Evolutionary conservation across 2,888 invertebrate genomes (phyloP).

Genomic region (Myopa tessellatipennis): DNA sequence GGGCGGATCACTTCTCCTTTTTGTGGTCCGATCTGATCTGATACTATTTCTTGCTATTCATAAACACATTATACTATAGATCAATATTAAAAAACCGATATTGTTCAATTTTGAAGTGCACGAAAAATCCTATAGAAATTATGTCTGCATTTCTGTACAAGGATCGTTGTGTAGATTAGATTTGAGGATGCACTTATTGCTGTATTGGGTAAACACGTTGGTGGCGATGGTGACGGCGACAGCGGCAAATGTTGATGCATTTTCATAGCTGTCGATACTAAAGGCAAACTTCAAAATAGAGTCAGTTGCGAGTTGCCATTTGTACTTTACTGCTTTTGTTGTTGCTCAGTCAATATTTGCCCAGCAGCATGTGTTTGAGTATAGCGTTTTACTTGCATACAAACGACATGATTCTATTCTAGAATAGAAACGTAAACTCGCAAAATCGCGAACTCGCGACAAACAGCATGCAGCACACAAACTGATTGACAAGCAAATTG

Average conservation of each 20-base stretch:
- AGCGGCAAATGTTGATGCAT: not conserved
- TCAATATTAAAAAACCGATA: too few relatives aligned
- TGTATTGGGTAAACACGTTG: not conserved
- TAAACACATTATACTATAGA: too few relatives aligned
- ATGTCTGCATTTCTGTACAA: too few relatives aligned
- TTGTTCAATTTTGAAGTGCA: too few relatives aligned
- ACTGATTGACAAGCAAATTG: not conserved
- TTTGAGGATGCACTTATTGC: not conserved
- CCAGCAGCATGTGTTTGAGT: conserved; percentile 18
- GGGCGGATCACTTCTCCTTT: too few relatives aligned
- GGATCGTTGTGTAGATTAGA: not conserved
- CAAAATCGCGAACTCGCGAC: not conserved
- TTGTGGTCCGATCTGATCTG: too few relatives aligned
- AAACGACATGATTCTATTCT: not conserved
- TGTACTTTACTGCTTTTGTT: not conserved
- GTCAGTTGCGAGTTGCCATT: not conserved
- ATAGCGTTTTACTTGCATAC: not conserved
- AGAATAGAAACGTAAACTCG: not conserved
- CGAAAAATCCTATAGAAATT: too few relatives aligned
- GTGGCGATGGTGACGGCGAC: not conserved
- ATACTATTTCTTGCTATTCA: too few relatives aligned
- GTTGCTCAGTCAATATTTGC: conserved; percentile 9
- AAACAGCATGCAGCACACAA: not conserved
- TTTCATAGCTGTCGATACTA: not conserved
- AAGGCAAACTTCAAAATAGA: not conserved